Evolutionary conservation across 1,140 invertebrate genomes (phyloP).

Genomic region (Eriocheir sinensis): DNA sequence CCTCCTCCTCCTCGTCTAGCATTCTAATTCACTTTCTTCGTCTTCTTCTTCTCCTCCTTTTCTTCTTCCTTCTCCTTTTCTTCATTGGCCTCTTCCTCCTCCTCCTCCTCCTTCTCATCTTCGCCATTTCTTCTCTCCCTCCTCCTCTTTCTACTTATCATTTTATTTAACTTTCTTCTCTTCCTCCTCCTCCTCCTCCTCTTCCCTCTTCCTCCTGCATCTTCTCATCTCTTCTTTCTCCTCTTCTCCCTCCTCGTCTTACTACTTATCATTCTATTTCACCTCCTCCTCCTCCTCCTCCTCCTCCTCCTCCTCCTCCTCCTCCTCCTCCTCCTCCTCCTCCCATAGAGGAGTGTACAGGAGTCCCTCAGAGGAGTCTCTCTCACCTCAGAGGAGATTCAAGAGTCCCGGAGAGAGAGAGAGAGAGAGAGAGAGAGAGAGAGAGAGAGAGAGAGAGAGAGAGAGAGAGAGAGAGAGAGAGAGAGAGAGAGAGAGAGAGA

Average conservation of each 20-base stretch:
- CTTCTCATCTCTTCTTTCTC: no score
- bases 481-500: background rate
- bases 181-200: background rate
- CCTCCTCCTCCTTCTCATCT: background rate
- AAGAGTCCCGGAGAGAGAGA: background rate
- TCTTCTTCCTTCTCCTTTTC: background rate
- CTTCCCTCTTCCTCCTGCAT: background rate
- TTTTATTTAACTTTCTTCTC: no score
- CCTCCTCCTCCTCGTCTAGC: background rate
- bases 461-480: background rate
- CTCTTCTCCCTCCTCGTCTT: background rate
- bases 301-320: background rate
- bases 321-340: background rate
- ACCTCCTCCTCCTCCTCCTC: background rate
- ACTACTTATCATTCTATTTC: background rate
- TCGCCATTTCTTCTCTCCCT: background rate
- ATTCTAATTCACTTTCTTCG: no score
- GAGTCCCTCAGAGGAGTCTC: background rate
- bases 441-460: constrained; percentile 35
- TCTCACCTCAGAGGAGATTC: background rate
- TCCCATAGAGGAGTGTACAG: no score
- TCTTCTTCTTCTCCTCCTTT: background rate
- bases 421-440: background rate
- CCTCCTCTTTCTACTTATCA: background rate
- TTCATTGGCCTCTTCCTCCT: background rate